Evolutionary conservation across 2,797 vertebrate genomes (phyloP), one percentile per base, ranked within the genome.

Genomic region (Cyprinodon diabolis): DNA sequence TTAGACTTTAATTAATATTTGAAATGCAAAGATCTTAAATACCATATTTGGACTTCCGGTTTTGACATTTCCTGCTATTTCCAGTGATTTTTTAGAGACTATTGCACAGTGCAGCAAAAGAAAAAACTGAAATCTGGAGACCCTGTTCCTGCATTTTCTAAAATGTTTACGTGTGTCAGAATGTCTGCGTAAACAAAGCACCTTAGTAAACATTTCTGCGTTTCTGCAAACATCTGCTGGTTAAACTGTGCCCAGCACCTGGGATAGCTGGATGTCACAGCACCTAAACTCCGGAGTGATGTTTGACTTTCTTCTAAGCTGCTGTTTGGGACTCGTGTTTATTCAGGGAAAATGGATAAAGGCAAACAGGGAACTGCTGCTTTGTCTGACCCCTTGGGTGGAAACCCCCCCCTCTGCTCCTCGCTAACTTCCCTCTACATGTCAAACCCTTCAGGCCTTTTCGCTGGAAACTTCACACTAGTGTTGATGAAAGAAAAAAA

Each of bases 261-360:
- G 90, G 87, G 90, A 85, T 90, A 84, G 82, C 85, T 90, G 88
- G 75, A 87, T 35, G 79, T 79, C 70, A 69, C 75, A 80, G 81
- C 78, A 74, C 83, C 83, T 65, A 84, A 89, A 82, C 78, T 60
- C 81, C 78, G 71, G 86, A 91, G 88, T 87, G 85, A 70, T 92
- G 90, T 90, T 92, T 91, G 91, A 91, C 87, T 91, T 76, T 78
- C 88, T 78, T 87, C 63, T 77, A 66, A 80, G 92, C 91, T 93
- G 91, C 89, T 91, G 91, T 91, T 93, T 92, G 86, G 82, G 86
- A 92, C 90, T 91, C 80, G 84, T 84, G 89, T 93, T 86, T 71
- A 71, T 90, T 91, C 87, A 90, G 87, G 84, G 90, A 90, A 91
- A 87, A 87, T 89, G 71, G 84, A 82, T 84, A 81, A 68, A 84